Evolutionary conservation across 2,113 vertebrate genomes (phyloP), one percentile per base, ranked within the genome.

Genomic region (Rattus rattus): DNA sequence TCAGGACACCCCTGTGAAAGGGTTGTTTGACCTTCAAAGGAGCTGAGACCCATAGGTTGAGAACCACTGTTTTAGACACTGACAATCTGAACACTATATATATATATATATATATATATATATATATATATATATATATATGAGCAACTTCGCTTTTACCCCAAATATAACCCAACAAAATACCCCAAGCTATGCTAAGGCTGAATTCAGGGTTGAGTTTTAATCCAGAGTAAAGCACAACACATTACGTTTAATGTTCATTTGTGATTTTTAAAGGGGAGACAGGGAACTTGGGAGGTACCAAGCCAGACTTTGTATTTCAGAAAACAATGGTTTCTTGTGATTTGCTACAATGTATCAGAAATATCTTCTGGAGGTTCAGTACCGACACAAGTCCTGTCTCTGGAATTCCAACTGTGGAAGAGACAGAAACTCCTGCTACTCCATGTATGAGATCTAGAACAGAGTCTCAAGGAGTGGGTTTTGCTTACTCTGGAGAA

Each of bases 321-420:
- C 47, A 79, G 92, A 88, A 97, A 91, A 94, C 26, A 90, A 90
- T 61, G 47, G 88, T 61, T 73, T 33, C 63, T 49, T 56, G 2
- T 86, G 43, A 79, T 90, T 90, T 75, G 54, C 49, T 84, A 56
- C 94, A 63, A 30, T 4, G 16, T 19, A 12, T 36, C 0, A 59
- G 84, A 33, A 75, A 72, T 2, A 33, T 33, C 63, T 47, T 87
- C 17, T 49, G 30, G 67, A 92, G 90, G 49, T 2, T 22, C 17
- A 11, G 43, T 5, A 22, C 36, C 5, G n/a, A 39, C 5, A 17
- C 39, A 33, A 67, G 33, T 76, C 69, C 86, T 65, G 2, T 24
- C 91, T 67, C 91, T 49, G 30, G n/a, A 63, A 90, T 84, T 56
- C 47, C 2, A 91, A 61, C 54, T 5, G 47, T 5, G 7, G 76